Conservation (phyloP, 2,113 vertebrate species). For the Hippoglossus stenolepis region DNA sequence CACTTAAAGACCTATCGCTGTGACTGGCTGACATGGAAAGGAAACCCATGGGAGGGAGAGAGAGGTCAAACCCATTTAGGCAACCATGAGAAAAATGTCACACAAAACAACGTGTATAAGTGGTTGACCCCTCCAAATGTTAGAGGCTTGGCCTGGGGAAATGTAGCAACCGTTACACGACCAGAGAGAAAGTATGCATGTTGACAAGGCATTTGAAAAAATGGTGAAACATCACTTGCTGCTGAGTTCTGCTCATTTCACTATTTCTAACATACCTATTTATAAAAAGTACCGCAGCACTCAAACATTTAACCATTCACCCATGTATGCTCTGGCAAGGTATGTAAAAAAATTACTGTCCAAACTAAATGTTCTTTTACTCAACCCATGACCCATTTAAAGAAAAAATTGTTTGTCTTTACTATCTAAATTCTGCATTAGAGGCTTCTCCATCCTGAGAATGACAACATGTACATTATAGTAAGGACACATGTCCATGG, state of each 20-base stretch:
- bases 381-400: background rate
- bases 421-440: too few species aligned
- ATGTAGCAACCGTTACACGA: background rate
- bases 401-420: too few species aligned
- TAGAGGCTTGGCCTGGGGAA: constrained; percentile 15
- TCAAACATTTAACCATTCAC: background rate
- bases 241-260: background rate
- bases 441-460: too few species aligned
- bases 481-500: too few species aligned
- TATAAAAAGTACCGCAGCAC: too few species aligned
- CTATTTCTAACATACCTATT: too few species aligned
- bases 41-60: constrained; percentile 43
- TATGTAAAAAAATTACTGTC: background rate
- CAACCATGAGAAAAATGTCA: constrained; percentile 44
- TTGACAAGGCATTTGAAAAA: background rate
- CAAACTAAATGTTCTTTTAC: background rate
- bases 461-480: too few species aligned
- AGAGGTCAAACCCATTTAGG: constrained; percentile 67
- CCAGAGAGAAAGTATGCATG: background rate
- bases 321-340: too few species aligned
- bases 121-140: constrained; percentile 34
- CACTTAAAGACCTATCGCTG: constrained; percentile 47
- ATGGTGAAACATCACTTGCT: background rate
- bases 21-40: constrained; percentile 46
- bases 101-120: constrained; percentile 38